Conservation (phyloP, 1,140 invertebrate genomes). For the Octopus sinensis region DNA sequence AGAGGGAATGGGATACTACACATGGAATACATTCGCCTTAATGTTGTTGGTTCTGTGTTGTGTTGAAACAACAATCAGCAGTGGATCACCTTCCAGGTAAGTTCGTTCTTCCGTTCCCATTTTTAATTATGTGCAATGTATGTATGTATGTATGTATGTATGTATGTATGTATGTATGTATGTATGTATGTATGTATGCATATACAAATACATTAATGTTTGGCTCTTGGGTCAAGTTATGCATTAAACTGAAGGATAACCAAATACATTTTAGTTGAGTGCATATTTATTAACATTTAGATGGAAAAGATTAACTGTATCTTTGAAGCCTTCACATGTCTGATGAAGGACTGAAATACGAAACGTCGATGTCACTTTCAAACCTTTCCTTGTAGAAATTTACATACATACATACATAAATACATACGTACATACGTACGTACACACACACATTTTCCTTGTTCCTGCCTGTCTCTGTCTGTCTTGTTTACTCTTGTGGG, state of each 20-base stretch:
- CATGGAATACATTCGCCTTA: not conserved
- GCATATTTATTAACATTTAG: too few species aligned
- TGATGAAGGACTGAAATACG: too few species aligned
- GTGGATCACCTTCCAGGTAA: too few species aligned
- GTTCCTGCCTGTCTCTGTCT: slow-evolving; percentile 35
- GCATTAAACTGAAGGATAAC: too few species aligned
- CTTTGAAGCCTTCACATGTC: too few species aligned
- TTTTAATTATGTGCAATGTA: not conserved
- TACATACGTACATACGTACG: slow-evolving; percentile 11
- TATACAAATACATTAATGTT: not conserved
- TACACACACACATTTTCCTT: slow-evolving; percentile 25
- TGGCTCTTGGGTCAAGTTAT: too few species aligned
- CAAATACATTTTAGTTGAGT: too few species aligned
- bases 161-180: slow-evolving; percentile 13
- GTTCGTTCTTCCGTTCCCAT: too few species aligned
- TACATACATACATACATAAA: slow-evolving; percentile 10
- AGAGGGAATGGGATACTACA: not conserved
- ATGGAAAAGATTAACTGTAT: too few species aligned
- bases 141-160: slow-evolving; percentile 13
- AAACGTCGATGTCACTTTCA: too few species aligned
- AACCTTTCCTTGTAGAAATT: too few species aligned
- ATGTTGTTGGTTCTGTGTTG: not conserved
- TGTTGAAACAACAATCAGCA: too few species aligned
- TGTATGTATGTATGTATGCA: slow-evolving; percentile 14
- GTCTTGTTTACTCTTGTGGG: slow-evolving; percentile 22